A percentile compares a stretch with the other conserved stretches of the same genome.
These are phyloP conservation scores for Celastrina argiolus DNA, from an alignment of 2,888 invertebrate species.

Conservation along the genomic window DNA sequence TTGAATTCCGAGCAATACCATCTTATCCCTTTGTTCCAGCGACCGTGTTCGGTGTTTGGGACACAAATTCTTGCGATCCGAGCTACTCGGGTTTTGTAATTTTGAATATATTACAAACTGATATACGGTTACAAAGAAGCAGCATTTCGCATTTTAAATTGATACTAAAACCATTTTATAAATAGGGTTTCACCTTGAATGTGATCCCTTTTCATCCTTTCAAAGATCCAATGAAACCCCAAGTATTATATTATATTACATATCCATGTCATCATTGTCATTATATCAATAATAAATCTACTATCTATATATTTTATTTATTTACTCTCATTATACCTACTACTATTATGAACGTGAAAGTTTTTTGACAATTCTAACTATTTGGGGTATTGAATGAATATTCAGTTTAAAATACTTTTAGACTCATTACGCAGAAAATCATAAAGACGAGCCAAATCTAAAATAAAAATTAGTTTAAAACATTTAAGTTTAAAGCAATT, in stretches of 20 bases:
- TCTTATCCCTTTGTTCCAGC: slow-evolving; percentile 31
- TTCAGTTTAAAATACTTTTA: too few species aligned
- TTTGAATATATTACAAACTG: not conserved
- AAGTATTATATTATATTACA: not conserved
- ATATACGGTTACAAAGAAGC: not conserved
- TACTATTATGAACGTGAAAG: too few species aligned
- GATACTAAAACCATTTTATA: not conserved
- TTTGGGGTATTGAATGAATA: too few species aligned
- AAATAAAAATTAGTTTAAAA: too few species aligned
- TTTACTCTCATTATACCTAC: too few species aligned
- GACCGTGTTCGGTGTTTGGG: slow-evolving; percentile 25
- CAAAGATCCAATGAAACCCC: not conserved
- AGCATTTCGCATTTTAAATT: not conserved
- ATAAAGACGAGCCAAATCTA: too few species aligned
- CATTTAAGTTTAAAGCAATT: too few species aligned
- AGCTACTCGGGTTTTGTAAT: slow-evolving; percentile 22
- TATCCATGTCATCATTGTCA: not conserved
- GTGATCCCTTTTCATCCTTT: not conserved
- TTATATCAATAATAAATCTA: too few species aligned
- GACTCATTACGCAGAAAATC: too few species aligned
- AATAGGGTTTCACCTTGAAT: not conserved
- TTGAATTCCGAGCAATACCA: slow-evolving; percentile 33
- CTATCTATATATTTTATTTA: too few species aligned
- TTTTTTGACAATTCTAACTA: too few species aligned
- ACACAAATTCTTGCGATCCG: slow-evolving; percentile 28